Percentiles rank a stretch among this genome's conserved stretches.
Evolutionary conservation across 2,113 vertebrate species (phyloP).

Genomic region (Odocoileus virginianus): DNA sequence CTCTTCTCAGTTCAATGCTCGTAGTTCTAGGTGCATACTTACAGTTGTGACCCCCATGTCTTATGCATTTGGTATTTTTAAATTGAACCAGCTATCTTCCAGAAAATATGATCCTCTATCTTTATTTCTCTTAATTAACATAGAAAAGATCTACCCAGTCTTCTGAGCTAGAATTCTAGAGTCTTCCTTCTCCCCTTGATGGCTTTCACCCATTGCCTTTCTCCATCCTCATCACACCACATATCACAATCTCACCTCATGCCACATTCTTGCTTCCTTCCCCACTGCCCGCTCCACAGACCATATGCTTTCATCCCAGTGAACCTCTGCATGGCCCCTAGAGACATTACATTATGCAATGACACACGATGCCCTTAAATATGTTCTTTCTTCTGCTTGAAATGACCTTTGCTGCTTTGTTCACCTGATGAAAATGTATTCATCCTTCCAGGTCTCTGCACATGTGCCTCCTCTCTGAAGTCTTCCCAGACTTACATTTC

Average conservation of each 20-base stretch:
- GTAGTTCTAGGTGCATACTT: no score
- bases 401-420: neutral
- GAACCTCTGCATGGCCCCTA: neutral
- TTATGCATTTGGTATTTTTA: neutral
- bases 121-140: neutral
- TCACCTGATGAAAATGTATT: neutral
- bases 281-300: neutral
- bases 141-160: neutral
- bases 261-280: neutral
- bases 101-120: neutral
- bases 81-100: neutral
- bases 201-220: neutral
- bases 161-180: neutral
- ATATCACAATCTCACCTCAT: neutral
- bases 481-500: neutral
- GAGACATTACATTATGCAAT: neutral
- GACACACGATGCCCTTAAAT: neutral
- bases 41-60: neutral
- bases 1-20: neutral
- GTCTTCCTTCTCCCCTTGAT: neutral
- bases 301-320: neutral
- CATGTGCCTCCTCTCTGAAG: no score
- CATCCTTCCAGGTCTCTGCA: neutral
- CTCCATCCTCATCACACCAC: fast-evolving
- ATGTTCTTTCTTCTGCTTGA: neutral